Evolutionary conservation across 37 sponge, comb jelly and placozoan species (phyloP), one percentile per base, ranked within the genome.

Genomic region (Ianthella basta): DNA sequence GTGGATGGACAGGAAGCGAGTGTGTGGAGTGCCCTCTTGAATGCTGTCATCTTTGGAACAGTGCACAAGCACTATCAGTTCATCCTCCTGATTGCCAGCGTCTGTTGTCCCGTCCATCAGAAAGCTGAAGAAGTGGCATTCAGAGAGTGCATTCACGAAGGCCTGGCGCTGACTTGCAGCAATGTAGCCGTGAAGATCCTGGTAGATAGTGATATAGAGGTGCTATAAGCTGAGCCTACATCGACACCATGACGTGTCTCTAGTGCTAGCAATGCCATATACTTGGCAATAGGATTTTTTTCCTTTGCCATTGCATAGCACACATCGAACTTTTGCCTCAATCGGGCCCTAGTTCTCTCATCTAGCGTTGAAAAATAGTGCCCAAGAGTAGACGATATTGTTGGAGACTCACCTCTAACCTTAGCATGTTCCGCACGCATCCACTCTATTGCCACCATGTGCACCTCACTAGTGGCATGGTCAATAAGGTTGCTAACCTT

Each of bases 31-130:
- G 72, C 4, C 12, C 36, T 20, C 72, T 70, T 70, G 72, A 70
- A 2, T 6, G 36, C 34, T 70, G 72, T 70, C 72, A 34, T 70
- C 72, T 34, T 12, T 70, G 72, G 36, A 70, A 70, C 72, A 56
- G 21, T 81, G 59, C 14, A 30, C 33, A 12, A 59, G 59, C 5
- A 57, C 60, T 35, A 59, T 6, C 82, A 81, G 38, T 16, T 81
- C 82, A 35, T 60, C 60, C 59, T 81, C 82, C n/a, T 60, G 61
- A 59, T 81, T 81, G 60, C 82, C 82, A 55, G 82, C 34, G 34
- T 81, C 82, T 56, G 82, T 81, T 60, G 80, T 79, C n/a, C 27
- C 56, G 37, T 79, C 80, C 55, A 53, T 53, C 16, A 54, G 4
- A 54, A 79, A 20, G 55, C 80, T 79, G 39, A 40, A 79, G 41